phyloP scores from a whole-genome alignment of 2,797 vertebrate species.

The Pteronotus mesoamericanus region DNA sequence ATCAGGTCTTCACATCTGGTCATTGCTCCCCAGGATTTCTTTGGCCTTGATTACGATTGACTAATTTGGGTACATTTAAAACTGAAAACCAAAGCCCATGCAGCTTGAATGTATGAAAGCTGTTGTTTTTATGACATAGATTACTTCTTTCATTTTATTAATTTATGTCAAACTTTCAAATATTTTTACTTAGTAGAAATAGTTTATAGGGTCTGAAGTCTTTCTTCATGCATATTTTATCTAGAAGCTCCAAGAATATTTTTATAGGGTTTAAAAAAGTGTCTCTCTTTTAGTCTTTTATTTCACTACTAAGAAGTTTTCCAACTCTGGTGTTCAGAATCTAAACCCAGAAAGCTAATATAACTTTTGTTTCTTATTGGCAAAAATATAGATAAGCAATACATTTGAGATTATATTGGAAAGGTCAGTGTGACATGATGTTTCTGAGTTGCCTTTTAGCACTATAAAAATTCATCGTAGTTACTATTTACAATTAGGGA shows the following conservation, averaged over 20 bases:
- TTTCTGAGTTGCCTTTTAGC: background rate
- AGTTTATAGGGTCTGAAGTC: background rate
- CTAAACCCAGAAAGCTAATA: background rate
- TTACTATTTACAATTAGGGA: background rate
- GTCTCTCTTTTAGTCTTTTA: background rate
- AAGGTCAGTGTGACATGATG: background rate
- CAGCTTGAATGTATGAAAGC: constrained; percentile 57
- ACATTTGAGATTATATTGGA: background rate
- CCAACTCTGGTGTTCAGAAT: background rate
- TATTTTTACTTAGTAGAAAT: constrained; percentile 53
- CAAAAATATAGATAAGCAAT: background rate
- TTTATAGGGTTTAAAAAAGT: too few species aligned
- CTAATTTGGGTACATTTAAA: constrained; percentile 73
- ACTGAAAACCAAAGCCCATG: constrained; percentile 59
- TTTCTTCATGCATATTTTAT: background rate
- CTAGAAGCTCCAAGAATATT: background rate
- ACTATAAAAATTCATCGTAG: background rate
- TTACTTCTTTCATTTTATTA: background rate
- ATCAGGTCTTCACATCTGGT: constrained; percentile 71
- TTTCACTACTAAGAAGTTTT: background rate
- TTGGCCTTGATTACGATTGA: constrained; percentile 71
- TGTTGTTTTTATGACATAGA: constrained; percentile 68
- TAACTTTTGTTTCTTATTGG: background rate
- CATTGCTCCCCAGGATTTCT: constrained; percentile 76
- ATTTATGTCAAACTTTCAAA: constrained; percentile 65